Conservation (phyloP, 2,888 invertebrate genomes). For the Omphaloscelis lunosa region DNA sequence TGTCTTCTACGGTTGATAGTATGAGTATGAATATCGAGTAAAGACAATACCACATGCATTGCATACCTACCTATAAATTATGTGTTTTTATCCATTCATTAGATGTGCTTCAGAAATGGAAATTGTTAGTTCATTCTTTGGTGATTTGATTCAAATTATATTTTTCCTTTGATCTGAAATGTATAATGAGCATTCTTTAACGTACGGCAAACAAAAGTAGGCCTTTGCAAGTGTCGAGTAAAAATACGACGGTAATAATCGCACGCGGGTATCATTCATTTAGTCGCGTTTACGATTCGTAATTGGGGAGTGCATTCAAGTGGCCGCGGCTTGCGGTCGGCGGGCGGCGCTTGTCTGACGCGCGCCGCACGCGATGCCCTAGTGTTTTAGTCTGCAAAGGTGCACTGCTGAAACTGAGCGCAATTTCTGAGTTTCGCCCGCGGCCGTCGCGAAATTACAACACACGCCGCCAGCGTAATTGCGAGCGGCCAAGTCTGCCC, state of each 20-base stretch:
- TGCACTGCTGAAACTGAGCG: constrained; percentile 79
- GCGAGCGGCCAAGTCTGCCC: constrained; percentile 74
- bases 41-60: not conserved
- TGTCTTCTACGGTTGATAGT: constrained; percentile 5
- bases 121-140: not conserved
- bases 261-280: constrained; percentile 76
- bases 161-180: constrained; percentile 19
- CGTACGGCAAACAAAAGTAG: constrained; percentile 54
- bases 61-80: not conserved
- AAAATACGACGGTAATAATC: constrained; percentile 62
- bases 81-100: not conserved
- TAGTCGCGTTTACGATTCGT: constrained; percentile 87
- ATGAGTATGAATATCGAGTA: not conserved
- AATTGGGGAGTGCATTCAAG: constrained; percentile 87
- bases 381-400: constrained; percentile 71
- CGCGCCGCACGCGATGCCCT: constrained; percentile 82
- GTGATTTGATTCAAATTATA: not conserved
- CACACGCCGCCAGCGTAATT: constrained; percentile 86
- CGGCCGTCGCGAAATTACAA: constrained; percentile 86
- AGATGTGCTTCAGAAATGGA: not conserved
- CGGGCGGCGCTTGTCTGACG: constrained; percentile 68
- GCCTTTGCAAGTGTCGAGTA: constrained; percentile 54
- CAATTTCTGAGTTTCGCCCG: constrained; percentile 85
- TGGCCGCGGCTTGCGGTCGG: constrained; percentile 78
- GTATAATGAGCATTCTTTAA: constrained; percentile 20